phyloP scores from a whole-genome alignment of 2,888 invertebrate genomes.

The Habroteleia sp. region DNA sequence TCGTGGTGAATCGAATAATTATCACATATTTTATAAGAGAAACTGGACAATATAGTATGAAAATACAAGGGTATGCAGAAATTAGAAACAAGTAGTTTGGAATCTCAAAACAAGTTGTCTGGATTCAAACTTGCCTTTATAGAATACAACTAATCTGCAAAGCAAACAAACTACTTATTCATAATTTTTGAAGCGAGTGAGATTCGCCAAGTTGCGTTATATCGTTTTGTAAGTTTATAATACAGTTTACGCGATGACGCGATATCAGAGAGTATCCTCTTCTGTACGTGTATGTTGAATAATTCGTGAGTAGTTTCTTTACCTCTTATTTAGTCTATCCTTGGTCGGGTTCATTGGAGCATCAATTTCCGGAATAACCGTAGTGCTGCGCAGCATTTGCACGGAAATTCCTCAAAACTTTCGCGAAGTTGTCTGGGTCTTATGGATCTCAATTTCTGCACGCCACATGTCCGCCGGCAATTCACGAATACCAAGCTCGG shows the following conservation, averaged over 20 bases:
- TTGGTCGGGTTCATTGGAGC: conserved; percentile 64
- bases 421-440: conserved; percentile 69
- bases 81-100: no score
- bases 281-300: conserved; percentile 48
- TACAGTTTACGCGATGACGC: conserved; percentile 32
- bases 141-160: conserved; percentile 10
- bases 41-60: no score
- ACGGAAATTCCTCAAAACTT: conserved; percentile 67
- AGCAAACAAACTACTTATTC: conserved; percentile 27
- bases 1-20: background rate
- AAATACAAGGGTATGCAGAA: no score
- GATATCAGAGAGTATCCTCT: conserved; percentile 42
- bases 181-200: conserved; percentile 20
- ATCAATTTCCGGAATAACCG: conserved; percentile 73
- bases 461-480: conserved; percentile 71
- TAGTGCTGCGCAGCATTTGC: conserved; percentile 69
- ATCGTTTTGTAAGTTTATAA: conserved; percentile 42
- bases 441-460: conserved; percentile 70
- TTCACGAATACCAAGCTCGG: conserved; percentile 67
- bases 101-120: no score
- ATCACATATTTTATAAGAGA: background rate
- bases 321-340: conserved; percentile 58
- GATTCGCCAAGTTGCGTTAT: conserved; percentile 35
- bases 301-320: conserved; percentile 59
- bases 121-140: no score